phyloP scores from a whole-genome alignment of 2,888 invertebrate species.

The Lamellibrachia satsuma region DNA sequence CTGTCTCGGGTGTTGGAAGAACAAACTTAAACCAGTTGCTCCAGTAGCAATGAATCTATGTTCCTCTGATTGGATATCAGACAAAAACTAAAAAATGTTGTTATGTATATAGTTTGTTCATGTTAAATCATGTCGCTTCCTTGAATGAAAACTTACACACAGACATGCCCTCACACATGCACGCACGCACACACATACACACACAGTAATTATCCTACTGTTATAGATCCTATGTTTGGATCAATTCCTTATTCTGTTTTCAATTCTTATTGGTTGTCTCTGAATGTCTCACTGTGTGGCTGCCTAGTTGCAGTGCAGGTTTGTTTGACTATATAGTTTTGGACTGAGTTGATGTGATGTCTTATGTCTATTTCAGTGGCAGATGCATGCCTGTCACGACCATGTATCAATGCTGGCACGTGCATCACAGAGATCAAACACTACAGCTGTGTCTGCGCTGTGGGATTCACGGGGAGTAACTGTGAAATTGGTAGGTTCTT shows the following conservation, averaged over 20 bases:
- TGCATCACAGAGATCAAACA: not conserved
- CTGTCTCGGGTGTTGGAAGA: not conserved
- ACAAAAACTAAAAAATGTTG: not conserved
- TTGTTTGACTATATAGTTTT: not conserved
- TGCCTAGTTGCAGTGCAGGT: not conserved
- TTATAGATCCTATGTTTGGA: not conserved
- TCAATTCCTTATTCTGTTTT: not conserved
- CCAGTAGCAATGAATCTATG: not conserved
- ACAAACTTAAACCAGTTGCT: not conserved
- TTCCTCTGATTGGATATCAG: not conserved
- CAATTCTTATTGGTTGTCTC: not conserved
- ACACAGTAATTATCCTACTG: not conserved
- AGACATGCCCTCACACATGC: not conserved
- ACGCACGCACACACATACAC: not conserved
- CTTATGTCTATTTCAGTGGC: not conserved
- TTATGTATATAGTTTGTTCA: too few species aligned
- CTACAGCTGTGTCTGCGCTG: not conserved
- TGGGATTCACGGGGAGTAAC: not conserved
- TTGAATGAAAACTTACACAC: not conserved
- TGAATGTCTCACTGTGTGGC: not conserved
- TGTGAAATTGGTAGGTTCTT: not conserved
- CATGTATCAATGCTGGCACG: not conserved
- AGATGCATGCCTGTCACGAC: not conserved
- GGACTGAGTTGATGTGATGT: not conserved
- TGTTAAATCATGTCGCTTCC: not conserved